Conservation (phyloP, 2,888 invertebrate species). For the Isoperla grammatica region DNA sequence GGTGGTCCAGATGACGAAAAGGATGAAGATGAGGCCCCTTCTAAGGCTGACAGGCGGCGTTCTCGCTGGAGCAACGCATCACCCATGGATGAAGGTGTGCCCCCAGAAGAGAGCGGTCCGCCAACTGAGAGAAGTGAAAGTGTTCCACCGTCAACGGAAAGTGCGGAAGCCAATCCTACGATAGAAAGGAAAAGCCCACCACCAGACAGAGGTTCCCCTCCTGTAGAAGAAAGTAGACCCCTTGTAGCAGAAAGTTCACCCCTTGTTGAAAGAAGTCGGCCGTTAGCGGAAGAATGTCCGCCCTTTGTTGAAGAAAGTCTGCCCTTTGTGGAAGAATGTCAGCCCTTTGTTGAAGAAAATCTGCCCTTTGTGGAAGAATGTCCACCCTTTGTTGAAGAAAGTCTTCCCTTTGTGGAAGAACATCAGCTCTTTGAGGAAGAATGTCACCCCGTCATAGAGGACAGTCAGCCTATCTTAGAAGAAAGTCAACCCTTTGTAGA, state of each 20-base stretch:
- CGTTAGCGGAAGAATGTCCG: too few relatives aligned
- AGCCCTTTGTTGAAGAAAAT: too few relatives aligned
- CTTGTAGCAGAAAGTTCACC: neutral
- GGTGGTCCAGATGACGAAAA: conserved; percentile 38
- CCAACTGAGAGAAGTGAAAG: conserved; percentile 27
- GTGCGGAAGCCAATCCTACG: neutral
- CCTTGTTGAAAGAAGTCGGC: too few relatives aligned
- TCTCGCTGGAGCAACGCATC: conserved; percentile 37
- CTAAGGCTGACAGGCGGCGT: conserved; percentile 33
- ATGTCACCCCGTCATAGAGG: too few relatives aligned
- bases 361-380: too few relatives aligned
- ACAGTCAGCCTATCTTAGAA: too few relatives aligned
- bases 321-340: too few relatives aligned
- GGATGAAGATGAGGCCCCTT: conserved; percentile 34
- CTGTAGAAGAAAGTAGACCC: neutral
- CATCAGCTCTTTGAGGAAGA: too few relatives aligned
- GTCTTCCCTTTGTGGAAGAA: too few relatives aligned
- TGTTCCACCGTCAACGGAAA: neutral
- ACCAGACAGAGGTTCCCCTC: neutral
- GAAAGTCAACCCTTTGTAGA: neutral
- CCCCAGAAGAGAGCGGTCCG: conserved; percentile 17
- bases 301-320: too few relatives aligned
- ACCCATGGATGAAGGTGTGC: conserved; percentile 20
- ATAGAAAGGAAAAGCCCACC: neutral
- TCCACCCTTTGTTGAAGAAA: too few relatives aligned